phyloP scores from a whole-genome alignment of 2,113 vertebrate species.

The Cyanoramphus novaezelandiae region DNA sequence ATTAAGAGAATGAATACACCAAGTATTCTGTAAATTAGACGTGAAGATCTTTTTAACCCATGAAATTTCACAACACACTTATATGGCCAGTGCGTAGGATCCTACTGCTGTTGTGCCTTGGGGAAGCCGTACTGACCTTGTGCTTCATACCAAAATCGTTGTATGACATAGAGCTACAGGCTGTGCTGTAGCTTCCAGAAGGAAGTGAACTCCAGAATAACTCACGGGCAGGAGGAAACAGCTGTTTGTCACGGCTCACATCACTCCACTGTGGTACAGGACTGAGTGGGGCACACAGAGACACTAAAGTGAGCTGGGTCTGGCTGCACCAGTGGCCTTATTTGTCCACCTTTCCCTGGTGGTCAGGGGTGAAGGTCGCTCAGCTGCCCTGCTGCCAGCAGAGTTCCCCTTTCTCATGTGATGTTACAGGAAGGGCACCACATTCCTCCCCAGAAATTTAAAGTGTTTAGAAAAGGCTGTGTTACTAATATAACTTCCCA shows the following conservation, averaged over 20 bases:
- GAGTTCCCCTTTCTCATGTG: not conserved
- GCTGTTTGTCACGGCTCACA: not conserved
- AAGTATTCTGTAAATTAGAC: not conserved
- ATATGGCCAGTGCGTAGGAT: rapidly evolving
- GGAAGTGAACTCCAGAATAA: not conserved
- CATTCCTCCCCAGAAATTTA: not conserved
- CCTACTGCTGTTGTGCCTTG: not conserved
- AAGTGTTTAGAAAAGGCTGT: not conserved
- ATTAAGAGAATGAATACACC: not conserved
- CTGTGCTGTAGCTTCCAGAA: not conserved
- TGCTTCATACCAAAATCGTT: not conserved
- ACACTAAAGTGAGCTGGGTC: not conserved
- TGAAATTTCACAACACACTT: not conserved
- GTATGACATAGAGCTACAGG: not conserved
- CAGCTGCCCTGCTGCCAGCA: not conserved
- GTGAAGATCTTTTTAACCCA: not conserved
- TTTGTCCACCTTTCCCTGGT: not conserved
- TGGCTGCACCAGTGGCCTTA: not conserved
- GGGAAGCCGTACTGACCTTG: not conserved
- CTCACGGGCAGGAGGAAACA: not conserved
- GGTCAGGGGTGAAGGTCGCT: not conserved
- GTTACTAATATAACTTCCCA: not conserved
- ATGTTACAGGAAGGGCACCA: not conserved
- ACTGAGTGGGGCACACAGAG: not conserved
- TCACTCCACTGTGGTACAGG: rapidly evolving